Percentiles rank a stretch among this genome's conserved stretches.
Conservation (phyloP, 2,113 vertebrate genomes). For the Neogobius melanostomus region DNA sequence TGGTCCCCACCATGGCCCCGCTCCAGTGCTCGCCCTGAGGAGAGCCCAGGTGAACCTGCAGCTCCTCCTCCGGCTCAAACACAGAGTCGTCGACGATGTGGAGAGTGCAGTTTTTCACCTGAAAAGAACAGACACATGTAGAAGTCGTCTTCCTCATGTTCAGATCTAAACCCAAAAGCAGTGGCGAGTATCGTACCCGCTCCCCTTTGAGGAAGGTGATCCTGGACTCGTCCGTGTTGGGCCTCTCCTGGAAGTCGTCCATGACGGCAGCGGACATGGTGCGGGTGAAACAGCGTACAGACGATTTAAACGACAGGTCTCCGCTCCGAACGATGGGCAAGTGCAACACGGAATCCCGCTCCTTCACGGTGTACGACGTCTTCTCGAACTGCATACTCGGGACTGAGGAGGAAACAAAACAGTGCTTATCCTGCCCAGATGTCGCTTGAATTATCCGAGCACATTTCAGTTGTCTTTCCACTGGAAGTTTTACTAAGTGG, state of each 20-base stretch:
- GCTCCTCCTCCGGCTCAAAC: constrained; percentile 95
- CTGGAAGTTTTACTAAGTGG: no score
- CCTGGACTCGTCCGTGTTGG: constrained; percentile 84
- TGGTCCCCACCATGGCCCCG: constrained; percentile 87
- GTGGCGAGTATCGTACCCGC: constrained; percentile 65
- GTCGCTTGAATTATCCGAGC: no score
- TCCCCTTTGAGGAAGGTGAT: constrained; percentile 92
- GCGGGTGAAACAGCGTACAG: constrained; percentile 89
- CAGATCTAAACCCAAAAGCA: neutral
- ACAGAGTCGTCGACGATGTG: constrained; percentile 88
- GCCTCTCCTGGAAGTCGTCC: constrained; percentile 91
- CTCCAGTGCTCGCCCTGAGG: constrained; percentile 95
- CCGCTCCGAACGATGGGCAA: constrained; percentile 85
- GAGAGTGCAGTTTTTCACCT: constrained; percentile 95
- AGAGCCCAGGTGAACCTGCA: constrained; percentile 85
- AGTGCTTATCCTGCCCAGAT: no score
- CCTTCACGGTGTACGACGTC: constrained; percentile 80
- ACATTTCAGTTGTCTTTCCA: no score
- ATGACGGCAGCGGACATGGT: constrained; percentile 84
- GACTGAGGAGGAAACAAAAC: constrained; percentile 70
- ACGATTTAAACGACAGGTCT: constrained; percentile 90
- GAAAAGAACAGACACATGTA: neutral
- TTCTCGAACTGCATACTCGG: constrained; percentile 97
- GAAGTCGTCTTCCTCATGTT: no score
- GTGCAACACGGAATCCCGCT: constrained; percentile 84